These are phyloP conservation scores for Rhinoraja longicauda DNA, from an alignment of 2,797 vertebrate genomes.

Conservation along the genomic window DNA sequence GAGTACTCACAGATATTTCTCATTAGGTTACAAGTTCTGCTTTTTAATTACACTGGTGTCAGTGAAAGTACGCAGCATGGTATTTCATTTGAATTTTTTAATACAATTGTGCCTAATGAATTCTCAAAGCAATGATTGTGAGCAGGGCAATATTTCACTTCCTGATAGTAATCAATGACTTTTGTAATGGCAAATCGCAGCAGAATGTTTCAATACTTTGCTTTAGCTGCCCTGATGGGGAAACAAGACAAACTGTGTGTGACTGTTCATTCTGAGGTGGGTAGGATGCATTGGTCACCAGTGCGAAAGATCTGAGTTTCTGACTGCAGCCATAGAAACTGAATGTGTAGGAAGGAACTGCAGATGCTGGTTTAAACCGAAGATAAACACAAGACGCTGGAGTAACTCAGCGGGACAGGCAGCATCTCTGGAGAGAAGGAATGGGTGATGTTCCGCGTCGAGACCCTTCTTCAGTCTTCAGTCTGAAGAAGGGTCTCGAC, in stretches of 20 bases:
- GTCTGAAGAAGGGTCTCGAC: too few species aligned
- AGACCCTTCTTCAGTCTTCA: too few species aligned
- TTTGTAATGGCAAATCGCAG: background rate
- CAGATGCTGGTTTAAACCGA: too few species aligned
- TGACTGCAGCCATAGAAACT: background rate
- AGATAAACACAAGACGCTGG: too few species aligned
- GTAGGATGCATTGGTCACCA: background rate
- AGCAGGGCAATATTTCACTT: background rate
- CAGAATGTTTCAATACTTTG: background rate
- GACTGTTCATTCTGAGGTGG: background rate
- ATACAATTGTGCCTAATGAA: background rate
- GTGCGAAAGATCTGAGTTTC: background rate
- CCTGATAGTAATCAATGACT: background rate
- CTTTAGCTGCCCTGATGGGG: background rate
- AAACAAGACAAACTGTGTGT: background rate
- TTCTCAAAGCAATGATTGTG: background rate
- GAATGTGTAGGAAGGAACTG: too few species aligned
- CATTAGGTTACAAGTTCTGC: background rate
- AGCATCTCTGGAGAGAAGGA: too few species aligned
- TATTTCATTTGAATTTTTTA: background rate
- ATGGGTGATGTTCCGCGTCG: too few species aligned
- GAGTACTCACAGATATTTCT: background rate
- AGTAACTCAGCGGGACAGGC: too few species aligned
- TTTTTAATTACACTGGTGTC: background rate
- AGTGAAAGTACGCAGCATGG: background rate